Evolutionary conservation across 2,888 invertebrate genomes (phyloP), one percentile per base, ranked within the genome.

Genomic region (Andricus quercusramuli): DNA sequence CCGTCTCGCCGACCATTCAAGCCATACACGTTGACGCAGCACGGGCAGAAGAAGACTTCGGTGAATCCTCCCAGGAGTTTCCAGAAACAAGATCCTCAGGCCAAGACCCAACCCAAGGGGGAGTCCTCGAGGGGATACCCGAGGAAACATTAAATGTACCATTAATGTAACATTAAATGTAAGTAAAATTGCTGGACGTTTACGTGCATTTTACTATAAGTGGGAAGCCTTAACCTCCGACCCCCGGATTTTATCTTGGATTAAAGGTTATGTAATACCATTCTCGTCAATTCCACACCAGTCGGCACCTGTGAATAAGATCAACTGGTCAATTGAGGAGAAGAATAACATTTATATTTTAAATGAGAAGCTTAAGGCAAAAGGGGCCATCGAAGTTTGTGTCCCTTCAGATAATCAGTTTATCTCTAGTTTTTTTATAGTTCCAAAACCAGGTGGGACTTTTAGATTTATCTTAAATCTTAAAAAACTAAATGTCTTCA

Each of bases 381-480:
- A 44, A 44, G 44, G 44, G 44, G 44, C 44, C 67, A 20, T 66
- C 66, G 8, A 67, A 80, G 59, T 13, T 44, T 44, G 44, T 44
- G 44, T 44, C 51, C 29, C 29, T 29, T 29, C 29, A 29, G 29
- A 29, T 29, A 29, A 29, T 3, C 29, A 29, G 29, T 29, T 29
- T 29, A 29, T 29, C 29, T 29, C 29, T 29, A 29, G 29, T 29
- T 29, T 29, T 29, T 29, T 29, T 29, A 2, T 29, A 29, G 29
- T 29, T 29, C 29, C 29, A 29, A 29, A 29, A 2, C 29, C 76
- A 51, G 79, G 77, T 15, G 77, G 77, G 3, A 66, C 66, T 8
- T 47, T 41, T 41, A 65, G 79, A 51, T 64, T 80, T 1, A 83
- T 83, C 62, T 17, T 83, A 66, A 83, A 83, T 79, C 44, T 80